These are phyloP conservation scores for Embidobia sp. DNA, from an alignment of 2,888 invertebrate species.

Conservation along the genomic window DNA sequence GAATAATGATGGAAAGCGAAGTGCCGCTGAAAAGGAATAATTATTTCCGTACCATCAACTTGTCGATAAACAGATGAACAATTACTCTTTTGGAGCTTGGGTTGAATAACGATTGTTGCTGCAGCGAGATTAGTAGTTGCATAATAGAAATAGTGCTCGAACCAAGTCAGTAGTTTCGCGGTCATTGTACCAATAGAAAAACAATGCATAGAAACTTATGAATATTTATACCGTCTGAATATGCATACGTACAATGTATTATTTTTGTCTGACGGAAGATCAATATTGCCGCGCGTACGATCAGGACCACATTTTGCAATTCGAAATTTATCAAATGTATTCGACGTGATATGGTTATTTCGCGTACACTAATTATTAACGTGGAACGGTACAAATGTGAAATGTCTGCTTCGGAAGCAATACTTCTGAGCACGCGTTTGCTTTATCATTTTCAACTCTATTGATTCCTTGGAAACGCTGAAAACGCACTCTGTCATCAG, in stretches of 20 bases:
- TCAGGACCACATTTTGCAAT: conserved; percentile 45
- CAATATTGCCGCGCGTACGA: conserved; percentile 70
- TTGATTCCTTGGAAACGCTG: no score
- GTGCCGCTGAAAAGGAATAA: no score
- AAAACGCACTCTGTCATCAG: no score
- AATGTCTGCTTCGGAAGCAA: no score
- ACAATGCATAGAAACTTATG: conserved; percentile 76
- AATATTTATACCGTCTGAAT: conserved; percentile 79
- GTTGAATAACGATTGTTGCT: conserved; percentile 22
- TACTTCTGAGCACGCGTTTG: no score
- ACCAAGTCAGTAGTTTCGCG: conserved; percentile 37
- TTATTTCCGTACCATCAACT: no score
- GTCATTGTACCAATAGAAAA: conserved; percentile 68
- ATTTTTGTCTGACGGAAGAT: conserved; percentile 77
- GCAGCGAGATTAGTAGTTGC: conserved; percentile 7
- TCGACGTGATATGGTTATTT: conserved; percentile 19
- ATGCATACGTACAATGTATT: conserved; percentile 79
- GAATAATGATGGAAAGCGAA: no score
- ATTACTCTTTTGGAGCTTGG: no score
- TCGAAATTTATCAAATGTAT: conserved; percentile 35
- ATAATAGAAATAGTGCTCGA: conserved; percentile 41
- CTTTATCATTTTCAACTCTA: no score
- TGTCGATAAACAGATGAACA: no score
- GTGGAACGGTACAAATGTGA: background rate
- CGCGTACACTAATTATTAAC: conserved; percentile 15